Conservation (phyloP, 2,888 invertebrate species). For the Podotricha telesiphe region DNA sequence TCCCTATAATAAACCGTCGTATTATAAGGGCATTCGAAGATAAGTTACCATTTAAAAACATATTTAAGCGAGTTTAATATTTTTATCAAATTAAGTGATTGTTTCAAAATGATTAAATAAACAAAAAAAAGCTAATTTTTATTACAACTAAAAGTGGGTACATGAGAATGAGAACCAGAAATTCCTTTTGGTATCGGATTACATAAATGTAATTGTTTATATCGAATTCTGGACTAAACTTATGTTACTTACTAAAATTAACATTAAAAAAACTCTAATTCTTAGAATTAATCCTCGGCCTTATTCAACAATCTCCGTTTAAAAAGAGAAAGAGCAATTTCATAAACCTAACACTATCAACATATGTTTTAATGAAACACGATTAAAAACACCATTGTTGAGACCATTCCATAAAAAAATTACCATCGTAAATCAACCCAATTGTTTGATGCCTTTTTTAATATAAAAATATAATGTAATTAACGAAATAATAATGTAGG, state of each 20-base stretch:
- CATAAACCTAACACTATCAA: conserved; percentile 23
- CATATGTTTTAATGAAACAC: background rate
- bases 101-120: conserved; percentile 31
- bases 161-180: conserved; percentile 46
- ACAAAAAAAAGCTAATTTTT: conserved; percentile 48
- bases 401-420: conserved; percentile 7
- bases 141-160: conserved; percentile 65
- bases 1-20: conserved; percentile 2
- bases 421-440: background rate
- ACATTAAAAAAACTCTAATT: conserved; percentile 39
- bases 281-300: conserved; percentile 47
- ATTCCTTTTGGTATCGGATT: conserved; percentile 61
- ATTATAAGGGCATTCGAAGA: background rate
- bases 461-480: background rate
- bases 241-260: conserved; percentile 46
- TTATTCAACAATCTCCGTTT: conserved; percentile 32
- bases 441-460: background rate
- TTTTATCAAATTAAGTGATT: background rate
- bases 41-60: background rate
- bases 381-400: background rate
- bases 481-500: background rate
- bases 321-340: conserved; percentile 22
- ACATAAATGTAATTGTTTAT: conserved; percentile 44
- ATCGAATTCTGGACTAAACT: conserved; percentile 46
- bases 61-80: conserved; percentile 7